Conservation (phyloP, 2,888 invertebrate genomes). For the Xestia rhomboidea region DNA sequence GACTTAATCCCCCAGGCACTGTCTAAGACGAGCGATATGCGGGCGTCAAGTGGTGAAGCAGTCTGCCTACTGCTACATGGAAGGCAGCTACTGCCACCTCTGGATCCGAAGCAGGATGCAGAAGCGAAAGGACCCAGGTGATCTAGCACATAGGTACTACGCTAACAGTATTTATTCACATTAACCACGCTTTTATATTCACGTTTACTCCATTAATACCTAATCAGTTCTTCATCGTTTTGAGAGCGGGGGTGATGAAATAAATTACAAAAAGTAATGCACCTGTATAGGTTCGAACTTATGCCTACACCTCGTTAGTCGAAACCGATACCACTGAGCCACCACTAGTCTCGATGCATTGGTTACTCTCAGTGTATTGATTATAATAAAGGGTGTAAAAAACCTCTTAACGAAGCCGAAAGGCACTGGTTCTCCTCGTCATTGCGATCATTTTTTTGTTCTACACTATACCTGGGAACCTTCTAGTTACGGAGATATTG, state of each 20-base stretch:
- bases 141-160: slow-evolving; percentile 86
- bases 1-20: slow-evolving; percentile 91
- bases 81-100: slow-evolving; percentile 95
- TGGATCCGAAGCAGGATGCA: slow-evolving; percentile 90
- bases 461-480: too few relatives aligned
- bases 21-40: slow-evolving; percentile 93
- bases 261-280: background rate
- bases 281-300: background rate
- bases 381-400: too few relatives aligned
- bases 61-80: slow-evolving; percentile 96
- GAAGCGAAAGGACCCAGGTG: slow-evolving; percentile 88
- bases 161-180: slow-evolving; percentile 80
- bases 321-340: background rate
- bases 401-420: too few relatives aligned
- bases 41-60: slow-evolving; percentile 94
- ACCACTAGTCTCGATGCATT: background rate
- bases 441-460: too few relatives aligned
- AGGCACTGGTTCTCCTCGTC: too few relatives aligned
- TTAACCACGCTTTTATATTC: slow-evolving; percentile 54
- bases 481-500: too few relatives aligned
- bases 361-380: background rate
- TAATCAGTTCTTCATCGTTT: slow-evolving; percentile 2
- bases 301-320: background rate
- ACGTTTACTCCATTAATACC: slow-evolving; percentile 26
- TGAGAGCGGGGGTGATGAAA: background rate